These are phyloP conservation scores for Apeltes quadracus DNA, from an alignment of 2,113 vertebrate species.

Conservation along the genomic window DNA sequence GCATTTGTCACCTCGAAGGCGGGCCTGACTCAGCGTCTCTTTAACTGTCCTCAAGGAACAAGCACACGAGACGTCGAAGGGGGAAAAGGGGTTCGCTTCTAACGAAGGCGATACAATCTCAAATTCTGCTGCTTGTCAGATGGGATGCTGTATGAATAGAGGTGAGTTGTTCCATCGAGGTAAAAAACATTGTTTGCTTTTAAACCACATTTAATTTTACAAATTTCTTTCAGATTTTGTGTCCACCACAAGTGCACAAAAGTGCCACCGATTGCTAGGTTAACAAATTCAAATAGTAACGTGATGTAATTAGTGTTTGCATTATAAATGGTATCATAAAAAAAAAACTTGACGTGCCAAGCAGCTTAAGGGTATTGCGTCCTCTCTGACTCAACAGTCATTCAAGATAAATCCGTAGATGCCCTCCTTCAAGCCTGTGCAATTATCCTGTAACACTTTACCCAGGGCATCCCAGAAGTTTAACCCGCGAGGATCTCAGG, in stretches of 20 bases:
- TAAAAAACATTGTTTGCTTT: neutral
- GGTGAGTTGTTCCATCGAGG: neutral
- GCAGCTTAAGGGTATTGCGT: neutral
- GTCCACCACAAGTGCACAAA: neutral
- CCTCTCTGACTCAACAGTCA: constrained; percentile 11
- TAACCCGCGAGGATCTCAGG: constrained; percentile 12
- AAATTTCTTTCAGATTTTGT: too few species aligned
- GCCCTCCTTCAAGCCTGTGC: neutral
- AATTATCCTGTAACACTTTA: constrained; percentile 25
- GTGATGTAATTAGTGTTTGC: neutral
- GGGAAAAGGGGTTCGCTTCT: constrained; percentile 58
- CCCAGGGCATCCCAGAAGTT: neutral
- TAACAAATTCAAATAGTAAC: too few species aligned
- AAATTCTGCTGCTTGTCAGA: constrained; percentile 39
- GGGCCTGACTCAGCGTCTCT: constrained; percentile 69
- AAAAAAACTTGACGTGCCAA: neutral
- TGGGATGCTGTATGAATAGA: constrained; percentile 16
- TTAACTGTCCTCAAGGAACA: constrained; percentile 58
- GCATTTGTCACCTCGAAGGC: constrained; percentile 67
- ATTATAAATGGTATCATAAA: neutral
- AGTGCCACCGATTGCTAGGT: neutral
- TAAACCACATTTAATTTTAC: too few species aligned
- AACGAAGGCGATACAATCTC: constrained; percentile 53
- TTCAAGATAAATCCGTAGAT: constrained; percentile 16
- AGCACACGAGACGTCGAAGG: neutral